Base-by-base conservation (phyloP, 2,797 vertebrate species). In the Alosa sapidissima region DNA sequence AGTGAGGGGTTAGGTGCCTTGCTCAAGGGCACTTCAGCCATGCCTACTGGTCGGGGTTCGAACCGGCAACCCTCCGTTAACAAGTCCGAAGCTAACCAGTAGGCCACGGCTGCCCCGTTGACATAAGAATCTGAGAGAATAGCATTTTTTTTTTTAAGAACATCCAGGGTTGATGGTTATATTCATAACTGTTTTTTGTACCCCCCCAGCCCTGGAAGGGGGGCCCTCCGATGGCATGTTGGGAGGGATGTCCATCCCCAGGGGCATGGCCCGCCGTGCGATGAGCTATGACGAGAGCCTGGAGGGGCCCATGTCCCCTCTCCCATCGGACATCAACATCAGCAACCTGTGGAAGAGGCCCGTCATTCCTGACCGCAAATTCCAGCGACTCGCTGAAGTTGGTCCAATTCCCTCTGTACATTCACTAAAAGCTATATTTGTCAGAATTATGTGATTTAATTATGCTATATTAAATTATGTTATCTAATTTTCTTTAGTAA, bases 231-330 rank as follows among this genome's bases (percentile, higher is more conserved):
- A 94, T 82, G 92, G 94, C 85, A 91, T 94, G 54, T 88, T 96
- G 60, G 94, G 88, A 72, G 94, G 94, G 89, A 94, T 97, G 90
- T 96, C 98, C 7, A 92, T 96, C 90, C 97, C 98, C 2, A 81
- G 97, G 2, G 95, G 95, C 81, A 95, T 97, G 89, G 90, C 89
- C 21, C 96, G 98, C 24, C 95, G 91, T 87, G 96, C 96, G 85
- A 94, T 97, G 91, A 97, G 95, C 94, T 99, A 99, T 86, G 97
- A 99, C 5, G 97, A 98, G 82, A 95, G 93, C 86, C 94, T 99
- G 84, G 96, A 98, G 33, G 88, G 92, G 0, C 97, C 96, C 83
- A 97, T 98, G 93, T 95, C 96, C 60, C 97, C 98, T 51, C 97
- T 97, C 10, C 97, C 98, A 47, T 72, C 95, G 0, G 97, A 98